Percentiles rank a stretch among this genome's conserved stretches.
Conservation (phyloP, 23 tunicate genomes). For the Ciona savignyi region DNA sequence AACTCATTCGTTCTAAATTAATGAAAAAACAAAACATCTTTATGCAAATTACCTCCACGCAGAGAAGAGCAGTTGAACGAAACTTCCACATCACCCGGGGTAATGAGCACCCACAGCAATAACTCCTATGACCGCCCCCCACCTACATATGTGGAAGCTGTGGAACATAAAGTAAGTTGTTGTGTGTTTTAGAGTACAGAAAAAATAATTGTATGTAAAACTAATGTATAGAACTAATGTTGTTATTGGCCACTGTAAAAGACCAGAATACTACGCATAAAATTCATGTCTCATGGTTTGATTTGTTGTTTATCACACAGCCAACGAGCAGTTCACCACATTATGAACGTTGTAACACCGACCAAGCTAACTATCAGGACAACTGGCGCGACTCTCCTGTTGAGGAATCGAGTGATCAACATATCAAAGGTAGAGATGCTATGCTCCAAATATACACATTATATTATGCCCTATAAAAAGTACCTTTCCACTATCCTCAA, state of each 20-base stretch:
- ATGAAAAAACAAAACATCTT: background rate
- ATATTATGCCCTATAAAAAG: no score
- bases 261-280: no score
- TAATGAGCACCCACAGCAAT: background rate
- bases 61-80: background rate
- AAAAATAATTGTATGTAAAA: no score
- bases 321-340: background rate
- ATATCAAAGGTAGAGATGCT: no score
- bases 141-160: slow-evolving; percentile 2
- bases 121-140: slow-evolving; percentile 3
- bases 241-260: no score
- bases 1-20: background rate
- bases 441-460: no score
- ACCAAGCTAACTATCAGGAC: slow-evolving; percentile 1
- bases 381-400: background rate
- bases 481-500: no score
- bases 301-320: background rate
- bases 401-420: background rate
- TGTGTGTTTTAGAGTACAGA: no score
- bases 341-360: background rate
- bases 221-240: no score
- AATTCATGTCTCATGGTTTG: no score
- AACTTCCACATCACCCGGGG: background rate
- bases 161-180: background rate
- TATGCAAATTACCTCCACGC: no score